These are phyloP conservation scores for Propithecus deckenii DNA, from an alignment of 2,797 vertebrate species.

Conservation along the genomic window DNA sequence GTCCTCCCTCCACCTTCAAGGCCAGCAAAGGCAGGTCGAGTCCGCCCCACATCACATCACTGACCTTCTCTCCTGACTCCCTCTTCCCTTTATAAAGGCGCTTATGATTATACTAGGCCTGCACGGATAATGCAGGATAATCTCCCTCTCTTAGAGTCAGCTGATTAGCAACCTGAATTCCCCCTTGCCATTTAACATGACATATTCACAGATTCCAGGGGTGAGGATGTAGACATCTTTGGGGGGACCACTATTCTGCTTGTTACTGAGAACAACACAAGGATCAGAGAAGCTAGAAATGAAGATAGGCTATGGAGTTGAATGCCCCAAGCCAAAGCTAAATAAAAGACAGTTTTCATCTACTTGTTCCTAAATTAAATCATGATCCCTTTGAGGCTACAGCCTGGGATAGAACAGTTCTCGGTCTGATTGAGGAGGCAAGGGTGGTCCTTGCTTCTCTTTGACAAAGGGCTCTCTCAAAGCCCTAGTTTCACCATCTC, in stretches of 20 bases:
- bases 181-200: not conserved
- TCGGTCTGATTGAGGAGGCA: constrained; percentile 35
- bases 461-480: not conserved
- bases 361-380: constrained; percentile 41
- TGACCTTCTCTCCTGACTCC: not conserved
- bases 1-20: not conserved
- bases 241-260: not conserved
- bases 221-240: not conserved
- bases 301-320: not conserved
- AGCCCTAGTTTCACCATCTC: not conserved
- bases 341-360: not conserved
- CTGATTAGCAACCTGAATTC: not conserved
- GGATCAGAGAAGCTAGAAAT: not conserved
- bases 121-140: not conserved
- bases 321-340: not conserved
- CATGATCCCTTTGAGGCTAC: not conserved
- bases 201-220: not conserved
- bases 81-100: not conserved
- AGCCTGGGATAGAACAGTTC: not conserved
- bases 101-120: not conserved
- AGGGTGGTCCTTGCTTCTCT: not conserved
- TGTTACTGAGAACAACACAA: not conserved
- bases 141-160: not conserved
- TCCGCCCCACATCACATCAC: not conserved
- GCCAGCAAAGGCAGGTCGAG: not conserved